phyloP scores from a whole-genome alignment of 2,113 vertebrate species.

The Noturus placidus region DNA sequence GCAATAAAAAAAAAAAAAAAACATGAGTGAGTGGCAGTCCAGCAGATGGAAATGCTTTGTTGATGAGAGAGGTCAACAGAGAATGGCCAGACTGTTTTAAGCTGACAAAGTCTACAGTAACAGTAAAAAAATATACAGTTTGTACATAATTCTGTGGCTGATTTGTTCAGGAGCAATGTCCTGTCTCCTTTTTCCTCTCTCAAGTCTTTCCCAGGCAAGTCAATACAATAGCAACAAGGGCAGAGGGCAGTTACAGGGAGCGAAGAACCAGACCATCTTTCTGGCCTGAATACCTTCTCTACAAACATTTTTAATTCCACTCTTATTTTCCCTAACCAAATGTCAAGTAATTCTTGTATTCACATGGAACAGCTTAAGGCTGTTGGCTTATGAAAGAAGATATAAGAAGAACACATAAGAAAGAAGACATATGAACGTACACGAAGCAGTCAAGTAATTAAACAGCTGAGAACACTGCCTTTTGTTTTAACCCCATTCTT shows the following conservation, averaged over 20 bases:
- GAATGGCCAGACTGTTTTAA: no score
- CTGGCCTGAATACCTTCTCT: neutral
- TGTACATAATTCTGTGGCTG: no score
- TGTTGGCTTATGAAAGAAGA: no score
- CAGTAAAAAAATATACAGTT: no score
- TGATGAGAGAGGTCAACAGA: no score
- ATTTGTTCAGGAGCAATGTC: constrained; percentile 27
- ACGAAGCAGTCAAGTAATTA: constrained; percentile 26
- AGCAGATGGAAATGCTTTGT: no score
- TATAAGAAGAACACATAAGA: neutral
- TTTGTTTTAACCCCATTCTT: neutral
- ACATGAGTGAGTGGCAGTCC: no score
- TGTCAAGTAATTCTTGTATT: neutral
- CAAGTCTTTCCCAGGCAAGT: neutral
- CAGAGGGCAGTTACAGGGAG: neutral
- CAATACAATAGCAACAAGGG: neutral
- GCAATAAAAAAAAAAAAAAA: no score
- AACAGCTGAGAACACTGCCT: neutral
- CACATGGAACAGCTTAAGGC: no score
- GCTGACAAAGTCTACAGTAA: no score
- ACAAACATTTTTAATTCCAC: neutral
- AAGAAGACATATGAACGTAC: neutral
- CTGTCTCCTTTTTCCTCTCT: constrained; percentile 49
- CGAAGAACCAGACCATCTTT: neutral
- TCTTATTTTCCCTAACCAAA: neutral